phyloP scores from a whole-genome alignment of 2,797 vertebrate genomes.

The Australoheros facetus region DNA sequence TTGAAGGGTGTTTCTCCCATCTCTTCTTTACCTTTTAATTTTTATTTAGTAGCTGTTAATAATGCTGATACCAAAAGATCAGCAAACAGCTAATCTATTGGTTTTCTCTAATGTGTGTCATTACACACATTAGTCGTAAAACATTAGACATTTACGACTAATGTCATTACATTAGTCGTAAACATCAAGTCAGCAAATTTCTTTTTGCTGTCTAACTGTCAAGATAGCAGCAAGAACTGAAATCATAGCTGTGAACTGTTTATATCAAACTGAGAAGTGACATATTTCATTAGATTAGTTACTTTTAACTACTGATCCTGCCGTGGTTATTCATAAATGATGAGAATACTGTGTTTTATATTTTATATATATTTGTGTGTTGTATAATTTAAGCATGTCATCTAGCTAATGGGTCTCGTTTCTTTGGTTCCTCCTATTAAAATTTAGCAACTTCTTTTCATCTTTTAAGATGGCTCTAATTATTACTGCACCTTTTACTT shows the following conservation, averaged over 20 bases:
- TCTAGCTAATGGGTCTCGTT: neutral
- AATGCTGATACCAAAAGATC: neutral
- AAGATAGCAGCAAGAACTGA: neutral
- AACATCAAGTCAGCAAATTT: neutral
- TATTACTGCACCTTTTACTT: neutral
- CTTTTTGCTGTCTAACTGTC: neutral
- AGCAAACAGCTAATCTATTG: neutral
- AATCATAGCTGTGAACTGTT: neutral
- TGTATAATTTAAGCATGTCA: neutral
- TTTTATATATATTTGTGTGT: neutral
- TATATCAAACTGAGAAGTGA: neutral
- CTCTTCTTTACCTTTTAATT: neutral
- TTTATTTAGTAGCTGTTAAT: neutral
- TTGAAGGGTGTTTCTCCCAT: neutral
- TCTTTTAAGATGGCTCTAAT: neutral
- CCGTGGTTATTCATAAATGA: neutral
- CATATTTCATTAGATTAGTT: neutral
- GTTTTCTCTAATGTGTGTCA: too few relatives aligned
- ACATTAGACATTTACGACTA: too few relatives aligned
- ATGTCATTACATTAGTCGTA: neutral
- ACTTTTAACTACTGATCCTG: neutral
- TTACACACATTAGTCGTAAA: too few relatives aligned
- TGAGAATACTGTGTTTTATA: neutral
- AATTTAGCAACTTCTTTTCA: neutral
- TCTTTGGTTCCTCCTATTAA: neutral